A percentile compares a stretch with the other conserved stretches of the same genome.
These are phyloP conservation scores for Tetrao urogallus DNA, from an alignment of 2,113 vertebrate species.

Conservation along the genomic window DNA sequence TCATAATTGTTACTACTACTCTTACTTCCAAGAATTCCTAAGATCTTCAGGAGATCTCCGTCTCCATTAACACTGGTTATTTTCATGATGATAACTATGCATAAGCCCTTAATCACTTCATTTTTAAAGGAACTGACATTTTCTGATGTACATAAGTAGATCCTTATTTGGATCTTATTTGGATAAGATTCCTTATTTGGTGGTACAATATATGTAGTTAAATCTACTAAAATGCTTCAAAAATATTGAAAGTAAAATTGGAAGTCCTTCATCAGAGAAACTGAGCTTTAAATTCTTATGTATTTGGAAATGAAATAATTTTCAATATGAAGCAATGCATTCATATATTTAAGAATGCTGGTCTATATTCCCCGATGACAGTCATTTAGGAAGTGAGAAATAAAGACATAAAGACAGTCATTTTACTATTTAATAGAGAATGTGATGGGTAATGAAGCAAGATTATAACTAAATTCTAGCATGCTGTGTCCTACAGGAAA, in stretches of 20 bases:
- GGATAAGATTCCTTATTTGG: not conserved
- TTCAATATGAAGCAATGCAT: not conserved
- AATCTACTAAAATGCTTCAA: not conserved
- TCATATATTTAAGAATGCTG: not conserved
- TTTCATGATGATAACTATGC: not conserved
- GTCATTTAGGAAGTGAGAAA: constrained; percentile 56
- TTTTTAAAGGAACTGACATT: constrained; percentile 24
- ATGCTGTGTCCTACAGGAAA: constrained; percentile 67
- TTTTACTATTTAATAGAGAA: constrained; percentile 60
- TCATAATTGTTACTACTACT: not conserved
- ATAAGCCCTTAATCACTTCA: not conserved
- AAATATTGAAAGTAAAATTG: not conserved
- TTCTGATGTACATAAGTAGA: constrained; percentile 11
- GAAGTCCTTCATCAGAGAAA: not conserved
- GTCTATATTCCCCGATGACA: constrained; percentile 11
- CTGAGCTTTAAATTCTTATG: constrained; percentile 2
- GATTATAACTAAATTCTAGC: constrained; percentile 62
- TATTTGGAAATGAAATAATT: constrained; percentile 33
- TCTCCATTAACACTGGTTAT: not conserved
- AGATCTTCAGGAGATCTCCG: not conserved
- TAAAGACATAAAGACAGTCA: constrained; percentile 53
- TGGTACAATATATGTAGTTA: not conserved
- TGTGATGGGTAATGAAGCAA: constrained; percentile 67
- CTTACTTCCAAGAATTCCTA: not conserved
- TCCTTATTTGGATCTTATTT: not conserved